A percentile compares a stretch with the other conserved stretches of the same genome.
Conservation (phyloP, 2,888 invertebrate genomes). For the Ommatoiulus sabulosus region DNA sequence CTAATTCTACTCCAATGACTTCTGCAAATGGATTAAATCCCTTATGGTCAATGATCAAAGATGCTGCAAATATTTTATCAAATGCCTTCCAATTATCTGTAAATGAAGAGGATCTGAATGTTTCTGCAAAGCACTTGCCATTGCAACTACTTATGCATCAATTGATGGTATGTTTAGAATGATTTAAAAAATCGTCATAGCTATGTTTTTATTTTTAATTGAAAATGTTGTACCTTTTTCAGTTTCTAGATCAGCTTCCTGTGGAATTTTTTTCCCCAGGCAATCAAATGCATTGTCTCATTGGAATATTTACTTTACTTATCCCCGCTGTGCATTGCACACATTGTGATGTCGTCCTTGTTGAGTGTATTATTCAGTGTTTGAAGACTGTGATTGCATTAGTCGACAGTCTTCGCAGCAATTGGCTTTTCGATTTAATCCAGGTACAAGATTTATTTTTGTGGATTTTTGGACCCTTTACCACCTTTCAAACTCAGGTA, state of each 20-base stretch:
- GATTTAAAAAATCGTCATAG: not conserved
- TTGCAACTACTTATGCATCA: not conserved
- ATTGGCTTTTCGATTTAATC: slow-evolving; percentile 35
- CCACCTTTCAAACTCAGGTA: slow-evolving; percentile 8
- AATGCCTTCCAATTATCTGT: not conserved
- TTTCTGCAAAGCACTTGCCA: not conserved
- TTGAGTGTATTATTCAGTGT: not conserved
- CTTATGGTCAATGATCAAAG: slow-evolving; percentile 15
- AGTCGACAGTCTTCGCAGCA: slow-evolving; percentile 47
- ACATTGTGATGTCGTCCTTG: not conserved
- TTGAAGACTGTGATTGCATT: not conserved
- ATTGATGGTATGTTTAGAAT: slow-evolving; percentile 3
- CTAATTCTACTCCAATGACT: not conserved
- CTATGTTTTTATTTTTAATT: not conserved
- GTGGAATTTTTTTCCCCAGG: slow-evolving; percentile 50
- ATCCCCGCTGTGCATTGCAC: not conserved
- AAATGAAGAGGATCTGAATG: not conserved
- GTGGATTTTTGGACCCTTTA: slow-evolving; percentile 4
- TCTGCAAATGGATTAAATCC: not conserved
- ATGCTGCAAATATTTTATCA: not conserved
- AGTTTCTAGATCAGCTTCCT: slow-evolving; percentile 28
- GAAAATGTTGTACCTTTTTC: not conserved
- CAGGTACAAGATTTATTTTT: not conserved
- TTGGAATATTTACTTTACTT: slow-evolving; percentile 15
- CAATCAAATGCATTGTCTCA: slow-evolving; percentile 45